Evolutionary conservation across 2,888 invertebrate species (phyloP).

Genomic region (Elysia crispata): DNA sequence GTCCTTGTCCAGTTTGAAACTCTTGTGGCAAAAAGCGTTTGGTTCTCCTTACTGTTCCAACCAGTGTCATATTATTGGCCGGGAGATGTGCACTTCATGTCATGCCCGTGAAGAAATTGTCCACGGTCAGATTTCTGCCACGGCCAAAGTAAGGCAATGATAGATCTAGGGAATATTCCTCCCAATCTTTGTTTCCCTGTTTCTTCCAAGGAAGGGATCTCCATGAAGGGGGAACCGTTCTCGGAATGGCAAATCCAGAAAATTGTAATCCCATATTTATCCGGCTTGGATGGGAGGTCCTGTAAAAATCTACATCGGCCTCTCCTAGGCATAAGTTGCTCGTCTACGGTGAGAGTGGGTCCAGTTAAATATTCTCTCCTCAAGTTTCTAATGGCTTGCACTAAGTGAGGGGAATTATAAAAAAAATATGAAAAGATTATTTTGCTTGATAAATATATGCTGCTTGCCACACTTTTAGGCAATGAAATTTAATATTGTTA

Average conservation of each 20-base stretch:
- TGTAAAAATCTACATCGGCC: conserved; percentile 35
- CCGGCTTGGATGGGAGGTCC: conserved; percentile 30
- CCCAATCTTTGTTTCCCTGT: neutral
- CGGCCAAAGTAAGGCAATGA: conserved; percentile 20
- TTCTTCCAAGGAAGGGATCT: conserved; percentile 24
- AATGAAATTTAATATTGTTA: no score
- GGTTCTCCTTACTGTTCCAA: neutral
- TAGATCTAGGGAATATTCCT: conserved; percentile 28
- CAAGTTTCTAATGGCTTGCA: no score
- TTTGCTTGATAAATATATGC: no score
- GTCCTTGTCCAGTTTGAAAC: no score
- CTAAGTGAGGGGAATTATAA: no score
- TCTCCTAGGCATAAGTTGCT: conserved; percentile 26
- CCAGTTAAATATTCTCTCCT: conserved; percentile 15
- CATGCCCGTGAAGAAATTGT: conserved; percentile 32
- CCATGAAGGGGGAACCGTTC: conserved; percentile 20
- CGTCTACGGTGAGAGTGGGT: conserved; percentile 26
- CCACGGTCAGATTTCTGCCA: no score
- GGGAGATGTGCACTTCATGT: no score
- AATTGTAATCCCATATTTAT: conserved; percentile 21
- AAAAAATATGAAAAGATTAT: no score
- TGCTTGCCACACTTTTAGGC: no score
- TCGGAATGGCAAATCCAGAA: conserved; percentile 31
- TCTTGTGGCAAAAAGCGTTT: no score
- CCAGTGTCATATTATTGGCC: no score